phyloP scores from a whole-genome alignment of 2,113 vertebrate species.

The Lontra canadensis region DNA sequence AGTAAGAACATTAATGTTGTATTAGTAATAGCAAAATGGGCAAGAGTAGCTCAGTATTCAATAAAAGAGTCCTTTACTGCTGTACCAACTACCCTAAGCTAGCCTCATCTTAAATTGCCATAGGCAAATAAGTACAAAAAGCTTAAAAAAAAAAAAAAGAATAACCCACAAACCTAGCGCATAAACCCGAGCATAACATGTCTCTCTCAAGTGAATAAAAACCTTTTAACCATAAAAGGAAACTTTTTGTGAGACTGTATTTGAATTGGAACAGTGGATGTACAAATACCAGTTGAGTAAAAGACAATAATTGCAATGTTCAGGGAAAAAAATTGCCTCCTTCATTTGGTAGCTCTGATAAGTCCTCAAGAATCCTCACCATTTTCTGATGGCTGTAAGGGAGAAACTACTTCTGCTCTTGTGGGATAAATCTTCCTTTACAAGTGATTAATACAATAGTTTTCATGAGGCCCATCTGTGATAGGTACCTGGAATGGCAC shows the following conservation, averaged over 20 bases:
- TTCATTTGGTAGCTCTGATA: neutral
- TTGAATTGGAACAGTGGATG: neutral
- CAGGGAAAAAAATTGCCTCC: neutral
- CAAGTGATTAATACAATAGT: neutral
- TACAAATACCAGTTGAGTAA: neutral
- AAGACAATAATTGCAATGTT: neutral
- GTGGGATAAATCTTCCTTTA: neutral
- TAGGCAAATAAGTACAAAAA: neutral
- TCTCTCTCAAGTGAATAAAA: neutral
- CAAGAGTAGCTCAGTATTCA: neutral
- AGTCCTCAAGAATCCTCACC: neutral
- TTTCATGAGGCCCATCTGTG: neutral
- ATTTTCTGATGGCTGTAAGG: neutral
- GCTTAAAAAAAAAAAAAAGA: neutral
- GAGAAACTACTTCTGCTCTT: neutral
- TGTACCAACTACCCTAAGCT: neutral
- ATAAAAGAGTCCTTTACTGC: conserved; percentile 22
- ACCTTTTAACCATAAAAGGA: neutral
- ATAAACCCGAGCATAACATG: neutral
- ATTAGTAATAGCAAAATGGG: conserved; percentile 47
- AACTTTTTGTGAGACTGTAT: neutral
- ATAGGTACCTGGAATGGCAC: neutral
- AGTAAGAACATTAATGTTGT: conserved; percentile 58
- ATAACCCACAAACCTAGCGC: neutral
- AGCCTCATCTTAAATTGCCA: conserved; percentile 19